These are phyloP conservation scores for Eledona agricola DNA, from an alignment of 2,888 invertebrate species.

Conservation along the genomic window DNA sequence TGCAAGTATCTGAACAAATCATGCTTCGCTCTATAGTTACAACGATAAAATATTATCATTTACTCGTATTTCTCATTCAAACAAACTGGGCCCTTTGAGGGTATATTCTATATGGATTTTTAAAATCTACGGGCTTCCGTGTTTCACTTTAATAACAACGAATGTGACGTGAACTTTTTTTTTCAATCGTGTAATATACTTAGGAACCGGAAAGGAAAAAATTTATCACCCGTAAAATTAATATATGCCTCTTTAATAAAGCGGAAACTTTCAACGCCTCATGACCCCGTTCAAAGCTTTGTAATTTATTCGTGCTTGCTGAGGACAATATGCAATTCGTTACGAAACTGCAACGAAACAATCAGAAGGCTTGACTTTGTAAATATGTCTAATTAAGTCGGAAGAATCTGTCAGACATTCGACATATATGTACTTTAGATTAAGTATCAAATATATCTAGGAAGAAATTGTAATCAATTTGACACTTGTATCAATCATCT, in stretches of 20 bases:
- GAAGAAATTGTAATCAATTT: no score
- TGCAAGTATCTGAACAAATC: no score
- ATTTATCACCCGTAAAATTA: conserved; percentile 26
- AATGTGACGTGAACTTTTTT: not conserved
- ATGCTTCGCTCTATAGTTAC: no score
- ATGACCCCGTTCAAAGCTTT: conserved; percentile 16
- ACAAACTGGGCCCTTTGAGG: no score
- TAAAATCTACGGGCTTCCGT: no score
- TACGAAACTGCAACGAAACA: conserved; percentile 8
- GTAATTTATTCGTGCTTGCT: conserved; percentile 22
- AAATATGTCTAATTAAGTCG: conserved; percentile 5
- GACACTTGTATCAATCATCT: no score
- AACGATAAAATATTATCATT: no score
- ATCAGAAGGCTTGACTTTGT: conserved; percentile 3
- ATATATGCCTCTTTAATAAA: conserved; percentile 20
- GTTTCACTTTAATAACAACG: not conserved
- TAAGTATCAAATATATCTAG: no score
- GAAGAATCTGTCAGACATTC: conserved; percentile 9
- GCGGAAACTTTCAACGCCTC: conserved; percentile 25
- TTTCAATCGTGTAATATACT: not conserved
- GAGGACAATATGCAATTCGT: conserved; percentile 22
- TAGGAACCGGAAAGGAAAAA: conserved; percentile 3
- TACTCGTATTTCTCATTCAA: no score
- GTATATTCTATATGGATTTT: no score
- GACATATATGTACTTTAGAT: no score